A percentile compares a stretch with the other conserved stretches of the same genome.
These are phyloP conservation scores for Olivierus martensii DNA, from an alignment of 1,140 invertebrate genomes.

Conservation along the genomic window DNA sequence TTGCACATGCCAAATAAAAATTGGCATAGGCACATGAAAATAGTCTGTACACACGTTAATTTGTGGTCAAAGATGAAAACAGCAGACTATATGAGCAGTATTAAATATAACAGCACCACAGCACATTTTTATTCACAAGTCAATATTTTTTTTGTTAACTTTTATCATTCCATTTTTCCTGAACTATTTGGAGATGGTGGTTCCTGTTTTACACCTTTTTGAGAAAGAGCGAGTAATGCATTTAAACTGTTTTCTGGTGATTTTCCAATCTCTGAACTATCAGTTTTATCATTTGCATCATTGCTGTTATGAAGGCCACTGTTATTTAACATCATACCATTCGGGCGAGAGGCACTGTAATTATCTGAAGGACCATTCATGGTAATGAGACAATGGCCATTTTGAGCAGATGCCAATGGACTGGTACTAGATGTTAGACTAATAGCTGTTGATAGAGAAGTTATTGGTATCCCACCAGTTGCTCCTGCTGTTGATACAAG, in stretches of 20 bases:
- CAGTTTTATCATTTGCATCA: constrained; percentile 12
- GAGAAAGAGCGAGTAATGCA: constrained; percentile 17
- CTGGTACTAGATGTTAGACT: constrained; percentile 2
- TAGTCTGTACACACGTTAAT: too few relatives aligned
- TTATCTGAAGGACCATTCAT: neutral
- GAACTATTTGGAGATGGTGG: constrained; percentile 15
- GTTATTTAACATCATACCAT: neutral
- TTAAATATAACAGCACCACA: too few relatives aligned
- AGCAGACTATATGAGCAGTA: too few relatives aligned
- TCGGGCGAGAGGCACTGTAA: neutral
- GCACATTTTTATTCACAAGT: too few relatives aligned
- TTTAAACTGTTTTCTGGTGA: constrained; percentile 16
- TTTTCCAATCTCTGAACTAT: constrained; percentile 7
- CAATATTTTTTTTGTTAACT: too few relatives aligned
- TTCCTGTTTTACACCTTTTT: constrained; percentile 19
- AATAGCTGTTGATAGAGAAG: constrained; percentile 11
- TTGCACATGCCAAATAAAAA: too few relatives aligned
- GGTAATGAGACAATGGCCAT: constrained; percentile 6
- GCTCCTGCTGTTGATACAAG: too few relatives aligned
- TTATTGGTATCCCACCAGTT: too few relatives aligned
- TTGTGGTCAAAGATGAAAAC: too few relatives aligned
- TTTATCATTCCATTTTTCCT: constrained; percentile 14
- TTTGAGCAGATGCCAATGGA: constrained; percentile 15
- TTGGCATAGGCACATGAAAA: too few relatives aligned
- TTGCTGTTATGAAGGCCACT: constrained; percentile 4